phyloP scores from a whole-genome alignment of 2,113 vertebrate species.

The Eleginops maclovinus region DNA sequence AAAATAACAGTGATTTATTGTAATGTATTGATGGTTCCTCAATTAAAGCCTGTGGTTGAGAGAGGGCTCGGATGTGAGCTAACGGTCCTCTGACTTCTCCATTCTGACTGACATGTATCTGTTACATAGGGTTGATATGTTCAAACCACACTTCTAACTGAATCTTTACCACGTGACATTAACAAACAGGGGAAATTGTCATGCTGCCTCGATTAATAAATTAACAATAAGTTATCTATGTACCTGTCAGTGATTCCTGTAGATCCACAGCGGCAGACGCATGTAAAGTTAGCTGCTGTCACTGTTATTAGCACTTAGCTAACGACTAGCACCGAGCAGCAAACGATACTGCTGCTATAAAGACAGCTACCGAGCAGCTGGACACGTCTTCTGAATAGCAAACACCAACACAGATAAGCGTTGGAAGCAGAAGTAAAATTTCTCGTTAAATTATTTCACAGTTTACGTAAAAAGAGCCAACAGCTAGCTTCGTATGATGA shows the following conservation, averaged over 20 bases:
- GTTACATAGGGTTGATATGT: not conserved
- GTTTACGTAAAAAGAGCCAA: constrained; percentile 73
- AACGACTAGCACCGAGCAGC: constrained; percentile 24
- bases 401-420: not conserved
- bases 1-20: too few relatives aligned
- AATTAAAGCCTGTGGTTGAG: too few relatives aligned
- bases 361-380: not conserved
- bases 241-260: constrained; percentile 57
- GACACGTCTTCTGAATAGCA: not conserved
- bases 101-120: not conserved
- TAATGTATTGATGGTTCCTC: too few relatives aligned
- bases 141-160: not conserved
- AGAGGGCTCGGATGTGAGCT: too few relatives aligned
- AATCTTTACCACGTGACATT: not conserved
- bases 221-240: not conserved
- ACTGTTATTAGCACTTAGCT: constrained; percentile 73
- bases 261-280: constrained; percentile 10
- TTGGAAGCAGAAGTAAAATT: not conserved
- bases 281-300: constrained; percentile 52
- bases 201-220: too few relatives aligned
- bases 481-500: constrained; percentile 68
- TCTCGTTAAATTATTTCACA: not conserved
- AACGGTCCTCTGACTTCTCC: too few relatives aligned
- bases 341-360: not conserved
- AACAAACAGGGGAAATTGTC: not conserved